Evolutionary conservation across 64 coral and sea anemone genomes (phyloP), one percentile per base, ranked within the genome.

Genomic region (Dendrophyllia cribrosa): DNA sequence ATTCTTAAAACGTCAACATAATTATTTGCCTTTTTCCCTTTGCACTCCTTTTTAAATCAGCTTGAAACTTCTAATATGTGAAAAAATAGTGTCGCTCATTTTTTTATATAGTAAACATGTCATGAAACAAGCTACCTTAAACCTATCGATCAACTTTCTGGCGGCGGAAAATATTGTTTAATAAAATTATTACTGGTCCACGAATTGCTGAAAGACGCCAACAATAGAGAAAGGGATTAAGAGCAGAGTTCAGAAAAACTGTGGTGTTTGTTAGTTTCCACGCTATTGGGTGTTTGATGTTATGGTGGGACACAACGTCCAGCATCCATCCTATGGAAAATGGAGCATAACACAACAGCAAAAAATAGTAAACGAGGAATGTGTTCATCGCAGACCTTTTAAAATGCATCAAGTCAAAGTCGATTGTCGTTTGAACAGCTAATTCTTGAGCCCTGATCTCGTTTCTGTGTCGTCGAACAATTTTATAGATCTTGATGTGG

Each of bases 221-320:
- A 50, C 72, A 75, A 14, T 75, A 75, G 49, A 75, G 72, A 34
- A 34, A 34, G 2, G 34, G 34, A 34, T 34, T 34, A 34, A 34
- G 16, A 12, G 72, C 72, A 20, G 72, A 75, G 72, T 75, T 75
- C 4, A 75, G 47, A 75, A 50, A 75, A 43, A 50, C 12, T 75
- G 26, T 20, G 5, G 72, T 75, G 46, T 51, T 75, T 6, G 45
- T 44, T 50, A 75, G 14, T 75, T 75, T 49, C 72, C 72, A 75
- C 13, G 14, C 44, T 47, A 75, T 20, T 44, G 72, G 44, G 14
- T 47, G 15, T 5, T 75, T 49, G 17, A 50, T 17, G 19, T 19
- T 19, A 14, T 14, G 43, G 12, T 5, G 1, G 13, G 26, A 43
- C 1, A 3, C 8, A 6, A 49, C 16, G 15, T 49, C 4, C 44